Base-by-base conservation (phyloP, 2,797 vertebrate genomes). In the Pipistrellus pipistrellus region DNA sequence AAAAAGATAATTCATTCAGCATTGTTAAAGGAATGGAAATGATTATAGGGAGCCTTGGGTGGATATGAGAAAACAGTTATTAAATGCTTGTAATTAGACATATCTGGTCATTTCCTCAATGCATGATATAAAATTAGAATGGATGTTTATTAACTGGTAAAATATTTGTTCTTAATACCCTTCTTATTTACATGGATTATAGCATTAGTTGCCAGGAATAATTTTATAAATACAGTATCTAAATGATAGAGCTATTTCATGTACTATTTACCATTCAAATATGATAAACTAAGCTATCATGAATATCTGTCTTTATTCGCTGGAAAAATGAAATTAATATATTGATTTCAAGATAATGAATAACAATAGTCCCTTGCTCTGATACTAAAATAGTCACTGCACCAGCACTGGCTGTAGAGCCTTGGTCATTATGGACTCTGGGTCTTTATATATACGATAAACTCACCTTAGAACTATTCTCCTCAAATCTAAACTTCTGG, bases 311-410 rank as follows among this genome's bases (percentile, higher is more conserved):
- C 30, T 68, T 69, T 87, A 68, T 88, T 95, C 59, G 13, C 80
- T 84, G 0, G 48, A 85, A 92, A 86, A 86, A 85, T 78, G 21
- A 93, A 46, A 64, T 27, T 48, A 18, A 32, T 90, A 13, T 94
- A 87, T 80, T 96, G n/a, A 96, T 41, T 96, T 71, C 75, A 68
- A 96, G 77, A 93, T 62, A 30, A 96, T 84, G 84, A 95, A 90
- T 27, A 91, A 20, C 72, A 94, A 68, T 86, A 89, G 75, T 72
- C 32, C 30, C 75, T n/a, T 23, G 20, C 18, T 90, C 66, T 76
- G 55, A 84, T 35, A 91, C 27, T 41, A 6, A 95, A 32, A 9
- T 3, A 8, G 53, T 55, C 8, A 3, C 53, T 23, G 6, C 51
- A 53, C 51, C 51, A 53, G 51, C 51, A 53, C 51, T 18, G 2